Evolutionary conservation across 2,888 invertebrate genomes (phyloP).

Genomic region (Cecidostiba fungosa): DNA sequence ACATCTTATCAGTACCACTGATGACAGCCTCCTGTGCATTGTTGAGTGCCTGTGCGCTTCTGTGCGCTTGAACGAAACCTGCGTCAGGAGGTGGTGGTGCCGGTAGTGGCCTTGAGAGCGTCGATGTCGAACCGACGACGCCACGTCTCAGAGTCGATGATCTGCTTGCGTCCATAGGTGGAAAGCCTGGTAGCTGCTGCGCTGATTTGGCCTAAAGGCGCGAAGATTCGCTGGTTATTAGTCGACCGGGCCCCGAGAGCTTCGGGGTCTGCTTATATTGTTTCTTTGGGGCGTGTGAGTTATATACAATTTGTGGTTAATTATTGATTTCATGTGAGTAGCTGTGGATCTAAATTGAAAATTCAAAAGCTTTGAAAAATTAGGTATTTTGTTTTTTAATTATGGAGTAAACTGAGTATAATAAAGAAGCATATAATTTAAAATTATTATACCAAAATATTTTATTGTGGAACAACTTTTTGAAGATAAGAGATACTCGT

Average conservation of each 20-base stretch:
- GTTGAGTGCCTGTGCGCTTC: not conserved
- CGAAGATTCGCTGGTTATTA: slow-evolving; percentile 72
- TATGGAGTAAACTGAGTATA: not conserved
- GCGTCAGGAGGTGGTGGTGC: slow-evolving; percentile 63
- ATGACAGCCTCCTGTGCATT: slow-evolving; percentile 54
- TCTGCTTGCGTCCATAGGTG: slow-evolving; percentile 33
- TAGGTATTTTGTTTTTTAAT: not conserved
- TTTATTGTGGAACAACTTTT: slow-evolving; percentile 27
- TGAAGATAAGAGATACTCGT: slow-evolving; percentile 28
- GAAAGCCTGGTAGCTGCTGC: slow-evolving; percentile 29
- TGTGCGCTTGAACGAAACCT: slow-evolving; percentile 57
- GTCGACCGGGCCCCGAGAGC: not conserved
- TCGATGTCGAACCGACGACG: slow-evolving; percentile 53
- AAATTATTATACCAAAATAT: no score
- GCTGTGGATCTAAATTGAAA: no score
- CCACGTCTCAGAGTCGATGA: slow-evolving; percentile 49
- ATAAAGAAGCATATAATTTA: not conserved
- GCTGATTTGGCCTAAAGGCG: slow-evolving; percentile 73
- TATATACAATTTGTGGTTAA: not conserved
- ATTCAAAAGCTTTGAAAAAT: not conserved
- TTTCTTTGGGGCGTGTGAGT: not conserved
- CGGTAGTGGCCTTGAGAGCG: slow-evolving; percentile 71
- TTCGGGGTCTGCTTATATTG: not conserved
- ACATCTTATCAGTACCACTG: slow-evolving; percentile 76
- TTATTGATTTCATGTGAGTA: no score